Evolutionary conservation across 2,113 vertebrate species (phyloP).

Genomic region (Sterrhoptilus dennistouni): DNA sequence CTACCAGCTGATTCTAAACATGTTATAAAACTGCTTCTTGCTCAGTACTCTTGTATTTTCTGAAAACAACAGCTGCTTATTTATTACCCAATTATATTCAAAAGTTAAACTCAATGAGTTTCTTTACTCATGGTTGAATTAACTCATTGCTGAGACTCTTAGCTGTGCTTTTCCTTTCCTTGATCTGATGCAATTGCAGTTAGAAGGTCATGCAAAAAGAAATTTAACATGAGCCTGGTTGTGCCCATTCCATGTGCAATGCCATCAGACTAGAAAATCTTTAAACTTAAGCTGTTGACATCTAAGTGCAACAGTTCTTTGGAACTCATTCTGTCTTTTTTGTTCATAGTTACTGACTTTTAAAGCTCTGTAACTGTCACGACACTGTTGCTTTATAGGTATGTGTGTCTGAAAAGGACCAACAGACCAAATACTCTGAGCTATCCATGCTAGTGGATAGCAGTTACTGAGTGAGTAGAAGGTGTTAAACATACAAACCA

Average conservation of each 20-base stretch:
- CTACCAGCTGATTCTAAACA: neutral
- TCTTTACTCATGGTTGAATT: slow-evolving; percentile 20
- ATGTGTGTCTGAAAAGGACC: neutral
- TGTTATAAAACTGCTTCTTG: neutral
- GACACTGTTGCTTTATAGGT: neutral
- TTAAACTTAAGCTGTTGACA: neutral
- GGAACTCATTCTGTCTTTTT: neutral
- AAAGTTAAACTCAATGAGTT: slow-evolving; percentile 9
- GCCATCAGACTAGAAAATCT: neutral
- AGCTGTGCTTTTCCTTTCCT: neutral
- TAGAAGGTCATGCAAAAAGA: slow-evolving; percentile 31
- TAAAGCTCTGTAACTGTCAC: neutral
- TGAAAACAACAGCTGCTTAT: slow-evolving; percentile 23
- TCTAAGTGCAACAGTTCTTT: neutral
- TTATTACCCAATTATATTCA: slow-evolving; percentile 40
- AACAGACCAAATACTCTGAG: neutral
- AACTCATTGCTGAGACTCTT: slow-evolving; percentile 5
- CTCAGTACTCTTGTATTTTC: neutral
- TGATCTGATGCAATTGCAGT: slow-evolving; percentile 8
- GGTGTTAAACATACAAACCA: neutral
- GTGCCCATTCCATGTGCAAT: neutral
- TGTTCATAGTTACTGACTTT: neutral
- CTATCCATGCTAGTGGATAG: neutral
- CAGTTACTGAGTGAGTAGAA: neutral
- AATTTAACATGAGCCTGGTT: neutral